Conservation (phyloP, 1,140 invertebrate genomes). For the Meloidogyne exigua region DNA sequence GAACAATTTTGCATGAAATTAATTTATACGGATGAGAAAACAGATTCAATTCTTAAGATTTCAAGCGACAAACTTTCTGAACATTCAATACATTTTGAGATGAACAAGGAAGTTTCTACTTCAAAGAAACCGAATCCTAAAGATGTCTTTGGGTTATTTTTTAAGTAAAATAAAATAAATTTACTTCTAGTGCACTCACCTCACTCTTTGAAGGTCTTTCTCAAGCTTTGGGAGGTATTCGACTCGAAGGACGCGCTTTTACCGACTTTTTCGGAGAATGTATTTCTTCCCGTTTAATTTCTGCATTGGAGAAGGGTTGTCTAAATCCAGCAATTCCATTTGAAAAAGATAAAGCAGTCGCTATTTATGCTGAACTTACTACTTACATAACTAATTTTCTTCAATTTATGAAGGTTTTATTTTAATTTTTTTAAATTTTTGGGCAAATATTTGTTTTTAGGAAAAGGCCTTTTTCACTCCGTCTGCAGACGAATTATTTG, state of each 20-base stretch:
- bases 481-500: conserved; percentile 29
- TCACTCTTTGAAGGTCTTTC: conserved; percentile 31
- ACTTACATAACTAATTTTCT: conserved; percentile 13
- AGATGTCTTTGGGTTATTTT: conserved; percentile 17
- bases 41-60: conserved; percentile 12
- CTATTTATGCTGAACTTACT: conserved; percentile 23
- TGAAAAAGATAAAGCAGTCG: conserved; percentile 27
- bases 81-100: conserved; percentile 4
- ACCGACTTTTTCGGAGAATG: conserved; percentile 28
- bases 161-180: background rate
- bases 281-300: conserved; percentile 29
- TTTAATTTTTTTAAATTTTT: background rate
- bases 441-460: conserved; percentile 30
- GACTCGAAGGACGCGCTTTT: conserved; percentile 25
- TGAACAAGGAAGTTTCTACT: conserved; percentile 20
- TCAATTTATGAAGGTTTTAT: conserved; percentile 33
- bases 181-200: conserved; percentile 17
- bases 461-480: conserved; percentile 34
- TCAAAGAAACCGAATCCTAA: conserved; percentile 15
- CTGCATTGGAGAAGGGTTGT: conserved; percentile 36
- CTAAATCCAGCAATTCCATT: conserved; percentile 40
- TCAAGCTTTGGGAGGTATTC: conserved; percentile 31
- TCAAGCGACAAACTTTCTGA: conserved; percentile 22
- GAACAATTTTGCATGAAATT: conserved; percentile 26
- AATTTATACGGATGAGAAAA: conserved; percentile 8